These are phyloP conservation scores for Dimorphilus gyrociliatus DNA, from an alignment of 2,888 invertebrate genomes.

Conservation along the genomic window DNA sequence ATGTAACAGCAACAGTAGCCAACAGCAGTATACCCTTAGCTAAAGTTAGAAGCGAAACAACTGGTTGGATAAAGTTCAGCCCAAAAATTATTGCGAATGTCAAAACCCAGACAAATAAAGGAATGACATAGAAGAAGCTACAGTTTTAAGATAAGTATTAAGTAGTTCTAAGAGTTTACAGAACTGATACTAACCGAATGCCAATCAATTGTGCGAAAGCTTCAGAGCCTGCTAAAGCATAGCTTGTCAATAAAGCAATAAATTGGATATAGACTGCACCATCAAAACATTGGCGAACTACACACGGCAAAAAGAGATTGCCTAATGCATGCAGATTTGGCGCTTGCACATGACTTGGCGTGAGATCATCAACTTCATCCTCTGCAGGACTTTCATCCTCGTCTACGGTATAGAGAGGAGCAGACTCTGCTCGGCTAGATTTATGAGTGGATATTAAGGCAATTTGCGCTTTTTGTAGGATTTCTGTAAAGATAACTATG, in stretches of 20 bases:
- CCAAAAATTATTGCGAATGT: slow-evolving; percentile 28
- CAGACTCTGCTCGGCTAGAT: no score
- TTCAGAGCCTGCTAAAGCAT: slow-evolving; percentile 34
- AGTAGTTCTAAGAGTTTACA: neutral
- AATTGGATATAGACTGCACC: slow-evolving; percentile 24
- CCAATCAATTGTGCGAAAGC: slow-evolving; percentile 26
- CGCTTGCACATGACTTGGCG: slow-evolving; percentile 9
- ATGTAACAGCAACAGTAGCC: slow-evolving; percentile 29
- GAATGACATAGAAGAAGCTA: slow-evolving; percentile 28
- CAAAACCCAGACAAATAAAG: slow-evolving; percentile 29
- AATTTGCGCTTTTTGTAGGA: slow-evolving; percentile 24
- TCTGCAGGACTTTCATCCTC: slow-evolving; percentile 6
- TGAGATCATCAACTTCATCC: slow-evolving; percentile 3
- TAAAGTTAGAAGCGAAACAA: slow-evolving; percentile 31
- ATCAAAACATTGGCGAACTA: slow-evolving; percentile 25
- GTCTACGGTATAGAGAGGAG: no score
- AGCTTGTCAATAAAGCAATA: slow-evolving; percentile 27
- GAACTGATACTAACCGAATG: slow-evolving; percentile 19
- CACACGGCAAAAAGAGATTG: slow-evolving; percentile 23
- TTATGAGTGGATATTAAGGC: no score
- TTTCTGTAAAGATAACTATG: slow-evolving; percentile 24
- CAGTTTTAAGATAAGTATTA: neutral
- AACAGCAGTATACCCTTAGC: slow-evolving; percentile 29
- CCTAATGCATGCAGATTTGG: slow-evolving; percentile 31
- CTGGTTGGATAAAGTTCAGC: slow-evolving; percentile 24